phyloP scores from a whole-genome alignment of 1,140 invertebrate genomes.

The Ylistrum balloti region DNA sequence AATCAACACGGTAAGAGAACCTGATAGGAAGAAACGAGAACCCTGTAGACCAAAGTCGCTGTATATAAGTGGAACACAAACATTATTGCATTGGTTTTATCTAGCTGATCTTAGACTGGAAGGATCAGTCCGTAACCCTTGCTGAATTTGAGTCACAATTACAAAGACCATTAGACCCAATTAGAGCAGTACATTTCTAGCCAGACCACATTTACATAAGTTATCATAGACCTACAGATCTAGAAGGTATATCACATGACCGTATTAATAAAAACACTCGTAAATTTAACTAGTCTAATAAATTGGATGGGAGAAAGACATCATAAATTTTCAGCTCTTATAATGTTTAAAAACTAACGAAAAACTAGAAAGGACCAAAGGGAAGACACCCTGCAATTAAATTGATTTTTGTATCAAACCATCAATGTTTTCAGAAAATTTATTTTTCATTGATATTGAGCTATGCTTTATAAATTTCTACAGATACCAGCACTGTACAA shows the following conservation, averaged over 20 bases:
- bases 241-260: not conserved
- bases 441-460: too few species aligned
- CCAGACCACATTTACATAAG: not conserved
- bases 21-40: not conserved
- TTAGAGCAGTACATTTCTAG: slow-evolving; percentile 2
- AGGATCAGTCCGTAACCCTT: not conserved
- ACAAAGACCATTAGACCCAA: not conserved
- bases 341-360: not conserved
- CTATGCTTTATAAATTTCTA: too few species aligned
- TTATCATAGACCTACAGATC: not conserved
- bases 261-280: not conserved
- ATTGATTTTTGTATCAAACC: too few species aligned
- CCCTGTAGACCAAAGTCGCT: not conserved
- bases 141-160: slow-evolving; percentile 27
- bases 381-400: too few species aligned
- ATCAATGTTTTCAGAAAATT: too few species aligned
- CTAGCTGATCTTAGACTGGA: not conserved
- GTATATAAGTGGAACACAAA: not conserved
- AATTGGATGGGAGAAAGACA: not conserved
- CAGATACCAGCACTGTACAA: too few species aligned
- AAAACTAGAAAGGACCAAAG: too few species aligned
- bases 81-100: not conserved
- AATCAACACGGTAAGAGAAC: too few species aligned
- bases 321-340: not conserved
- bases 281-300: not conserved